Conservation (phyloP, 2,113 vertebrate species). For the Siphamia tubifer region DNA sequence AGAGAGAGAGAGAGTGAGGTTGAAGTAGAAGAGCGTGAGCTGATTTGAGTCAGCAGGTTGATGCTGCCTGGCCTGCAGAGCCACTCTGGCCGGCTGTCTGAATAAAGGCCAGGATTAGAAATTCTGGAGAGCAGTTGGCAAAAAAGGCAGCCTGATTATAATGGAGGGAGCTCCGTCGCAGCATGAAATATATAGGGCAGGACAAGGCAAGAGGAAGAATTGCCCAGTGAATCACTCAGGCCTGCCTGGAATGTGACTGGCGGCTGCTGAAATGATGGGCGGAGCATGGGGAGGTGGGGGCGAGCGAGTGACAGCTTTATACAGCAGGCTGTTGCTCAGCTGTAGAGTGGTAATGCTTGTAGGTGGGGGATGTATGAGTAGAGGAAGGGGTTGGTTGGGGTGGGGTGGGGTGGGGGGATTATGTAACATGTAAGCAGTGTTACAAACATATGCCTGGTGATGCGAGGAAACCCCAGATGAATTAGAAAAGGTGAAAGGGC, state of each 20-base stretch:
- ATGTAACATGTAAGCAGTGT: conserved; percentile 71
- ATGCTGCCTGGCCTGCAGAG: background rate
- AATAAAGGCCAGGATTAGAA: conserved; percentile 41
- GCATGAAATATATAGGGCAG: conserved; percentile 62
- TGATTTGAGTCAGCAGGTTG: conserved; percentile 29
- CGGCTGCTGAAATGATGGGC: conserved; percentile 40
- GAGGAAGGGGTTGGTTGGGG: background rate
- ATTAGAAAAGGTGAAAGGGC: conserved; percentile 24
- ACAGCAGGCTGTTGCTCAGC: conserved; percentile 64
- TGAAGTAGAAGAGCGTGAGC: background rate
- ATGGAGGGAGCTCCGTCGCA: conserved; percentile 45
- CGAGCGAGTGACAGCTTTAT: conserved; percentile 27
- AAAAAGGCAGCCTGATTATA: conserved; percentile 51
- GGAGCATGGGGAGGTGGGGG: conserved; percentile 6
- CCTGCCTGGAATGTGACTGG: conserved; percentile 64
- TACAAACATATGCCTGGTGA: conserved; percentile 62
- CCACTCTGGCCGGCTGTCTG: conserved; percentile 17
- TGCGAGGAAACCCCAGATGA: conserved; percentile 54
- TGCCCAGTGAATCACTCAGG: conserved; percentile 64
- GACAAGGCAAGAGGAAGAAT: conserved; percentile 58
- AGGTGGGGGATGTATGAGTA: conserved; percentile 42
- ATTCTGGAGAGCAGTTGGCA: conserved; percentile 54
- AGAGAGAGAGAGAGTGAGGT: background rate
- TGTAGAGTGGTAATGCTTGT: conserved; percentile 48
- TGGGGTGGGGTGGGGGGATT: conserved; percentile 31